A percentile compares a stretch with the other conserved stretches of the same genome.
These are phyloP conservation scores for Drosophila saltans DNA, from an alignment of 1,140 invertebrate genomes.

Conservation along the genomic window DNA sequence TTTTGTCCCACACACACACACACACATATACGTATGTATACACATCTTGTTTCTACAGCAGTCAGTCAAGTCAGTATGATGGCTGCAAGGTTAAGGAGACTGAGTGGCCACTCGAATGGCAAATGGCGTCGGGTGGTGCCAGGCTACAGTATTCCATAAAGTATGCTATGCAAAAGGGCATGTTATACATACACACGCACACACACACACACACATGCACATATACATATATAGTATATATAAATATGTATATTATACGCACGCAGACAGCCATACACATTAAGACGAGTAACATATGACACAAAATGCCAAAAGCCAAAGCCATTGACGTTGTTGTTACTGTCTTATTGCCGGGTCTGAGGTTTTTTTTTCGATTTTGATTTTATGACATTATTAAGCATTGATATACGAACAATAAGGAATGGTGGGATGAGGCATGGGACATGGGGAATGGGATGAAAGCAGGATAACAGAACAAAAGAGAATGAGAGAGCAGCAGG, in stretches of 20 bases:
- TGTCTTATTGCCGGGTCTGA: conserved; percentile 13
- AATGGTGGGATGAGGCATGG: conserved; percentile 10
- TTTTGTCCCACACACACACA: neutral
- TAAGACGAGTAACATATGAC: conserved; percentile 14
- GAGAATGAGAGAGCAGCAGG: no score
- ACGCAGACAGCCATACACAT: conserved; percentile 2
- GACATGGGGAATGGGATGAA: neutral
- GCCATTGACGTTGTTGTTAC: conserved; percentile 31
- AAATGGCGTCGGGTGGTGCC: conserved; percentile 21
- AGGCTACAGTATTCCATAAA: conserved; percentile 32
- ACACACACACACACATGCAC: neutral
- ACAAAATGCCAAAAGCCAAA: conserved; percentile 25
- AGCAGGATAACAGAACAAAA: neutral
- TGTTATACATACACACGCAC: conserved; percentile 12
- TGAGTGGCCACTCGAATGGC: conserved; percentile 68
- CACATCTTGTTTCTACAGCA: neutral
- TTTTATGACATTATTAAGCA: conserved; percentile 69
- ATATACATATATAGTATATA: no score
- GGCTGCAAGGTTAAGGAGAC: conserved; percentile 51
- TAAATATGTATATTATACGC: neutral
- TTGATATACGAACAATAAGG: conserved; percentile 60
- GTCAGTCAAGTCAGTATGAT: conserved; percentile 8
- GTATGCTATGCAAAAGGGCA: conserved; percentile 29
- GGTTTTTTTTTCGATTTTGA: conserved; percentile 40
- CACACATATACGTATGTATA: neutral